Percentiles rank a stretch among this genome's conserved stretches.
These are phyloP conservation scores for Dolichomitus sp. DNA, from an alignment of 2,888 invertebrate genomes.

Conservation along the genomic window DNA sequence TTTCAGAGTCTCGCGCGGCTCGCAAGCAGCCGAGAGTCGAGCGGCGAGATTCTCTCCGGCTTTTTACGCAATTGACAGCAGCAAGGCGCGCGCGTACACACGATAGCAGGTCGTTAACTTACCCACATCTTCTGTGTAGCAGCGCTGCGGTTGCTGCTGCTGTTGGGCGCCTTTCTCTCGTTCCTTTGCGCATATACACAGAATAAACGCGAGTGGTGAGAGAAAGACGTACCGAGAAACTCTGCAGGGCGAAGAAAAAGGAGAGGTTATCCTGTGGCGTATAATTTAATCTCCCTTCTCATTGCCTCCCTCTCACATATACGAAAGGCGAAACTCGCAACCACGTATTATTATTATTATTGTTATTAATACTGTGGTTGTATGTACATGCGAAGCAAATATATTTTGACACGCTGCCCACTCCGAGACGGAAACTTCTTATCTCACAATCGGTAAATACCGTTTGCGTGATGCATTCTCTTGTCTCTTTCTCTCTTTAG, in stretches of 20 bases:
- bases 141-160: constrained; percentile 13
- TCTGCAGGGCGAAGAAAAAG: constrained; percentile 17
- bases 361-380: constrained; percentile 2
- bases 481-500: background rate
- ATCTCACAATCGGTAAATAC: constrained; percentile 33
- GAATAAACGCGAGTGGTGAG: constrained; percentile 46
- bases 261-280: constrained; percentile 53
- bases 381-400: constrained; percentile 3
- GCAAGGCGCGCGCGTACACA: constrained; percentile 57
- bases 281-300: constrained; percentile 65
- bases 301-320: constrained; percentile 3
- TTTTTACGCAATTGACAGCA: constrained; percentile 41
- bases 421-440: background rate
- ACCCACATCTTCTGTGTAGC: constrained; percentile 75
- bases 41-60: constrained; percentile 46
- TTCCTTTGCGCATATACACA: constrained; percentile 59
- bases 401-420: constrained; percentile 48
- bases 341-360: background rate
- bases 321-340: constrained; percentile 1
- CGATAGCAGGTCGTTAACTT: constrained; percentile 84
- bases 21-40: constrained; percentile 1
- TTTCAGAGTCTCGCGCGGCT: background rate
- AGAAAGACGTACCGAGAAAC: constrained; percentile 35
- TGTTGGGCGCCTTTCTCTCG: constrained; percentile 77
- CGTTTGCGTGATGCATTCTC: background rate